A percentile compares a stretch with the other conserved stretches of the same genome.
Evolutionary conservation across 2,797 vertebrate species (phyloP).

Genomic region (Pteropus rufus): DNA sequence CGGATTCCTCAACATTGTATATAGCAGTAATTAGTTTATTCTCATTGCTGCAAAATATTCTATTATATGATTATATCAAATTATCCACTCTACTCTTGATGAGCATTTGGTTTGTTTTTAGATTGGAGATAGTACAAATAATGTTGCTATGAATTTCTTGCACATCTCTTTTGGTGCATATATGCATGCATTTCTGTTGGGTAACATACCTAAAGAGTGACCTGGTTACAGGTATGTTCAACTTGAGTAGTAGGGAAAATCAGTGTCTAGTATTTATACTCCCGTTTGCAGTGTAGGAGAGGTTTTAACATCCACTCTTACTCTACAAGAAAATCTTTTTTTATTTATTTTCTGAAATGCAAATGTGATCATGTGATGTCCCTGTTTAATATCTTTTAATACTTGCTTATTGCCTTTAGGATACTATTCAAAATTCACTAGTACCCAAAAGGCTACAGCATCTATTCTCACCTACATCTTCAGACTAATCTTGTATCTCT

Average conservation of each 20-base stretch:
- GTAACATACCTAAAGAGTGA: neutral
- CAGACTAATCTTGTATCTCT: neutral
- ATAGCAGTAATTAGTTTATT: neutral
- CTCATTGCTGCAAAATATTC: neutral
- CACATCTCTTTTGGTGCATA: neutral
- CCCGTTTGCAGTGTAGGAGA: neutral
- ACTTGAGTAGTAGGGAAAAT: neutral
- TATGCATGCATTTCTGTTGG: neutral
- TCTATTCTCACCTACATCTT: neutral
- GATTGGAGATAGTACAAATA: neutral
- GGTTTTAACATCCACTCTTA: neutral
- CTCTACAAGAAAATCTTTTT: neutral
- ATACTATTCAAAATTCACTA: neutral
- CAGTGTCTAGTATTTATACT: neutral
- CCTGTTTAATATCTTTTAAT: neutral
- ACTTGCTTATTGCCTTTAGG: neutral
- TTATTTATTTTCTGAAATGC: neutral
- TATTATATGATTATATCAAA: neutral
- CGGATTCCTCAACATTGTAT: neutral
- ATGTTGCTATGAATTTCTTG: neutral
- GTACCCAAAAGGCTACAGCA: neutral
- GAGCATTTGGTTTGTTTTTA: neutral
- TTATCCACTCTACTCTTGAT: neutral
- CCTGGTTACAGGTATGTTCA: neutral
- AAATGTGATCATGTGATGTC: neutral